phyloP scores from a whole-genome alignment of 2,113 vertebrate species.

The Dicaeum eximium region DNA sequence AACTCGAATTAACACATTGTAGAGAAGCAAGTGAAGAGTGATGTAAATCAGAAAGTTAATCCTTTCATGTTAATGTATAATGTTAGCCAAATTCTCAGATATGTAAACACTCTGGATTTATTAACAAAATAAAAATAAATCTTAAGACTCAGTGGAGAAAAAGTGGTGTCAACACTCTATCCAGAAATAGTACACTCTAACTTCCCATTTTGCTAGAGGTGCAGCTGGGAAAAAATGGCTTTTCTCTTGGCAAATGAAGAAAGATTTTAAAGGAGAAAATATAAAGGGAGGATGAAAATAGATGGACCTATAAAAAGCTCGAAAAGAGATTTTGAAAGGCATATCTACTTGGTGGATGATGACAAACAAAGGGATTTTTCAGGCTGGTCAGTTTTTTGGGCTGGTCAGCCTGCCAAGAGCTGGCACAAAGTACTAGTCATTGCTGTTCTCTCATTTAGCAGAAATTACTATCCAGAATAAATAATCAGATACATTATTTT shows the following conservation, averaged over 20 bases:
- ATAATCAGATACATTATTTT: not conserved
- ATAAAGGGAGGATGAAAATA: not conserved
- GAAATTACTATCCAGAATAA: conserved; percentile 2
- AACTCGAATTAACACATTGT: not conserved
- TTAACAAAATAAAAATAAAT: not conserved
- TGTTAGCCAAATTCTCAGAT: not conserved
- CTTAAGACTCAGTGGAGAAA: not conserved
- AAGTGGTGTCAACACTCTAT: not conserved
- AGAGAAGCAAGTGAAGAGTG: not conserved
- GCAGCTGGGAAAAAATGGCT: not conserved
- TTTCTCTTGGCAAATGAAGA: not conserved
- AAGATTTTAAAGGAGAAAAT: not conserved
- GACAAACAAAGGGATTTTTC: not conserved
- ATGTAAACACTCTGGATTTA: not conserved
- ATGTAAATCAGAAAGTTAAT: not conserved
- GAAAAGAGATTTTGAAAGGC: not conserved
- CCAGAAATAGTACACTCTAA: not conserved
- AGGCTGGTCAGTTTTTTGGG: not conserved
- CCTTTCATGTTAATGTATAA: not conserved
- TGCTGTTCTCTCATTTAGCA: not conserved
- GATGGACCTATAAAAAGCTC: not conserved
- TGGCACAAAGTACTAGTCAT: not conserved
- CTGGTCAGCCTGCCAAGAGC: not conserved
- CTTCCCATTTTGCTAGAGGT: not conserved
- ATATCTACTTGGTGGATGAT: not conserved